A percentile compares a stretch with the other conserved stretches of the same genome.
Evolutionary conservation across 2,888 invertebrate species (phyloP).

Genomic region (Callosobruchus maculatus): DNA sequence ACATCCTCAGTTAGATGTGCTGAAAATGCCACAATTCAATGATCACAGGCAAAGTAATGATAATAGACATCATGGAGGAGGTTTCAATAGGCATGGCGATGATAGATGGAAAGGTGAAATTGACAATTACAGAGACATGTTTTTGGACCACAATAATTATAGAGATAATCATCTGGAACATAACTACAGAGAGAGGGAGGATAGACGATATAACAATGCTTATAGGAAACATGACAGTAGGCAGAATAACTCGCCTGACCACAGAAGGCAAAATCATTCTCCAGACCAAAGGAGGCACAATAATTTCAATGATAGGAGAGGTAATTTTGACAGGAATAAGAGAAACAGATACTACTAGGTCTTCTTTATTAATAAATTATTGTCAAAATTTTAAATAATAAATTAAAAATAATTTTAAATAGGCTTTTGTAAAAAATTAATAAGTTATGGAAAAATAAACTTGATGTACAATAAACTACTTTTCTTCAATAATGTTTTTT

Average conservation of each 20-base stretch:
- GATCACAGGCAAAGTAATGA: constrained; percentile 5
- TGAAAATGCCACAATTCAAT: neutral
- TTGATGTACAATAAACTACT: no score
- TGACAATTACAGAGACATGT: constrained; percentile 9
- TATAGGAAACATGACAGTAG: neutral
- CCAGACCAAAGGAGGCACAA: constrained; percentile 9
- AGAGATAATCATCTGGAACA: constrained; percentile 16
- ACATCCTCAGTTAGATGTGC: constrained; percentile 4
- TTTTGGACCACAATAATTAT: constrained; percentile 15
- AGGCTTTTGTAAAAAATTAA: no score
- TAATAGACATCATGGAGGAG: neutral
- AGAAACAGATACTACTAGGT: constrained; percentile 10
- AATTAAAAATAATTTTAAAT: no score
- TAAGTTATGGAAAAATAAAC: no score
- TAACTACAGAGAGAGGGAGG: constrained; percentile 7
- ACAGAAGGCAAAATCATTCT: constrained; percentile 9
- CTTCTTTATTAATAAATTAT: neutral
- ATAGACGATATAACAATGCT: neutral
- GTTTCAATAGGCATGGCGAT: neutral
- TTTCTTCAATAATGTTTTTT: no score
- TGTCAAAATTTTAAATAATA: neutral
- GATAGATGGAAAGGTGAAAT: neutral
- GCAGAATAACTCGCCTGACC: constrained; percentile 6
- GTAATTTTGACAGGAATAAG: constrained; percentile 15
- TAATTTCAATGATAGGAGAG: constrained; percentile 14